Base-by-base conservation (phyloP, 2,797 vertebrate genomes). In the Myotis pilosus region DNA sequence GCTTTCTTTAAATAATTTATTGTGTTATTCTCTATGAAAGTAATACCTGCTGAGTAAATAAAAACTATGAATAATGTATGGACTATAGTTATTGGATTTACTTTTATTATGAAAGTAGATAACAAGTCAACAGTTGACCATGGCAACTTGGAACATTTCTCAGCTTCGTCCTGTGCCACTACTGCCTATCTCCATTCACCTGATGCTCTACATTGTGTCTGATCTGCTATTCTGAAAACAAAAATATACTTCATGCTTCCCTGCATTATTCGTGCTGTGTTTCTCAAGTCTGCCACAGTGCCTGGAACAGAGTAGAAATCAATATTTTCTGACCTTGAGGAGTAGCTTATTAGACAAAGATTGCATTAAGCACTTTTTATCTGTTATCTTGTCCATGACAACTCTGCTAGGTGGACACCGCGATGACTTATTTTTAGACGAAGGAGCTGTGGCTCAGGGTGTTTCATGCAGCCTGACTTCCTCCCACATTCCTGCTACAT, bases 1-100 rank as follows among this genome's bases (percentile, higher is more conserved):
- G 55, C 16, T 87, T 81, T 94, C 33, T 89, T 82, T 79, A 80
- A 80, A 36, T 68, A 81, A 53, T 72, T 71, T 81, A 47, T 44
- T 64, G 53, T 53, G 1, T 83, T 92, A 92, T 94, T 90, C 62
- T 82, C 17, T 62, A 53, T 60, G 38, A 94, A 91, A 93, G 9
- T 8, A 64, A 80, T 47, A 53, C 4, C 30, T 84, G 33, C 28
- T 62, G 41, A 85, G 81, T 84, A 90, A 92, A 86, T 79, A 69
- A 83, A 94, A 94, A 44, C 41, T 19, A 20, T 30, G 64, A 60
- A 53, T 55, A 78, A 53, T 78, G 2, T 85, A 51, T 44, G 22
- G 12, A 68, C 6, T 84, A 8, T 71, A 75, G 80, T 53, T 72
- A 19, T 55, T 60, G 6, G 55, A 79, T 64, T 95, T 88, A 80